These are phyloP conservation scores for Coptodon rendalli DNA, from an alignment of 2,113 vertebrate species.

Conservation along the genomic window DNA sequence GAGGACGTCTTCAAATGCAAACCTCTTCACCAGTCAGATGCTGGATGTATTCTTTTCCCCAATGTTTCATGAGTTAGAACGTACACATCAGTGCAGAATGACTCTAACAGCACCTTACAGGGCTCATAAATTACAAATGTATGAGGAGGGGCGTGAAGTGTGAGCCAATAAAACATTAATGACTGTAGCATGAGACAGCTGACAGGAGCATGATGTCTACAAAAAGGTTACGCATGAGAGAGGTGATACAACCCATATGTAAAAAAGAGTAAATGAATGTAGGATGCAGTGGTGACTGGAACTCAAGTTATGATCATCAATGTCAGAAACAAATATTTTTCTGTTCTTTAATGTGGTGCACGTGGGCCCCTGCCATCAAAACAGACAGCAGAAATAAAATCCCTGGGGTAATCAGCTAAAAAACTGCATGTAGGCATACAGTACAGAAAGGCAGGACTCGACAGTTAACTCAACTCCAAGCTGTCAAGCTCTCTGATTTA, in stretches of 20 bases:
- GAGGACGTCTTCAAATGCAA: slow-evolving; percentile 5
- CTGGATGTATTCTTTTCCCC: neutral
- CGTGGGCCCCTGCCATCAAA: neutral
- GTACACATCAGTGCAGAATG: neutral
- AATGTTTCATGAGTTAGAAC: neutral
- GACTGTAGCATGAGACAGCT: neutral
- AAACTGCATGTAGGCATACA: neutral
- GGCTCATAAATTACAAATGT: slow-evolving; percentile 42
- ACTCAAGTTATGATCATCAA: neutral
- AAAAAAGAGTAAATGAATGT: neutral
- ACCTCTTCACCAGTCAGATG: neutral
- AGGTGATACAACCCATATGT: neutral
- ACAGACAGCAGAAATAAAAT: neutral
- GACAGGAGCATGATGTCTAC: neutral
- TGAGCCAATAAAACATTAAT: slow-evolving; percentile 42
- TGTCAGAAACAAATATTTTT: neutral
- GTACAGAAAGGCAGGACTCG: neutral
- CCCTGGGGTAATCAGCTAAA: neutral
- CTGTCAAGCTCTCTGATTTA: slow-evolving; percentile 15
- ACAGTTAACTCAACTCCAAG: neutral
- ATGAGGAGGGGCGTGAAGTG: neutral
- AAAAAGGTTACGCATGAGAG: neutral
- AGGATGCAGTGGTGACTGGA: neutral
- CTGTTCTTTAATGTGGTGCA: neutral
- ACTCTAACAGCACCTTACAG: neutral